phyloP scores from a whole-genome alignment of 2,888 invertebrate genomes.

The Meliscaeva auricollis region DNA sequence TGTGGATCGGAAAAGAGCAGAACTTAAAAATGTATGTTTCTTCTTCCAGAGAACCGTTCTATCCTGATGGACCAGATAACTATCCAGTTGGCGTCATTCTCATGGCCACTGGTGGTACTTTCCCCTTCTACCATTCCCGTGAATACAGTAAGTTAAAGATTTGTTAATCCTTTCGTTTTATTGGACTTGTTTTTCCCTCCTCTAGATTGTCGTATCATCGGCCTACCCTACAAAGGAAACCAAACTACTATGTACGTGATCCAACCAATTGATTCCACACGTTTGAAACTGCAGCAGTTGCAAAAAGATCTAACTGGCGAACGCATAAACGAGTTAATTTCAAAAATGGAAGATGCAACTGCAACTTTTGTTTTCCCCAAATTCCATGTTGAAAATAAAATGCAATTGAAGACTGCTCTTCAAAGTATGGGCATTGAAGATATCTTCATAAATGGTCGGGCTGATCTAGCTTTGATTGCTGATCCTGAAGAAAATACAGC shows the following conservation, averaged over 20 bases:
- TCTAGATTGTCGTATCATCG: constrained; percentile 86
- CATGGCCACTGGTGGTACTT: constrained; percentile 87
- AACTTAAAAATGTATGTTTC: not conserved
- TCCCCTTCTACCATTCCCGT: constrained; percentile 85
- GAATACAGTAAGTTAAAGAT: constrained; percentile 75
- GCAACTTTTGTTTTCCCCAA: constrained; percentile 88
- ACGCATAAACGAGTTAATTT: constrained; percentile 83
- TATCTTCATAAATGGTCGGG: constrained; percentile 86
- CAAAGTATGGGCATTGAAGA: constrained; percentile 86
- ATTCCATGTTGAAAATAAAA: constrained; percentile 88
- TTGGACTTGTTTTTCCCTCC: constrained; percentile 59
- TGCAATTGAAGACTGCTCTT: constrained; percentile 86
- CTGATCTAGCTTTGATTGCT: constrained; percentile 89
- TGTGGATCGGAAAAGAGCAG: not conserved
- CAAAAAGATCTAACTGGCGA: constrained; percentile 84
- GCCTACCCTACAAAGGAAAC: constrained; percentile 88
- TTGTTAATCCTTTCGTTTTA: too few species aligned
- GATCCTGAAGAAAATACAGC: constrained; percentile 13
- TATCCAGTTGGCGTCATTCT: constrained; percentile 84
- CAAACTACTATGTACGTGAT: constrained; percentile 88
- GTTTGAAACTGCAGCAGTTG: constrained; percentile 83
- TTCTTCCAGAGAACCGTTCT: constrained; percentile 83
- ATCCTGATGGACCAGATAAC: constrained; percentile 83
- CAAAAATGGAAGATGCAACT: constrained; percentile 81
- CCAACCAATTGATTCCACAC: constrained; percentile 85